Conservation (phyloP, 2,797 vertebrate genomes). For the Aplochiton taeniatus region DNA sequence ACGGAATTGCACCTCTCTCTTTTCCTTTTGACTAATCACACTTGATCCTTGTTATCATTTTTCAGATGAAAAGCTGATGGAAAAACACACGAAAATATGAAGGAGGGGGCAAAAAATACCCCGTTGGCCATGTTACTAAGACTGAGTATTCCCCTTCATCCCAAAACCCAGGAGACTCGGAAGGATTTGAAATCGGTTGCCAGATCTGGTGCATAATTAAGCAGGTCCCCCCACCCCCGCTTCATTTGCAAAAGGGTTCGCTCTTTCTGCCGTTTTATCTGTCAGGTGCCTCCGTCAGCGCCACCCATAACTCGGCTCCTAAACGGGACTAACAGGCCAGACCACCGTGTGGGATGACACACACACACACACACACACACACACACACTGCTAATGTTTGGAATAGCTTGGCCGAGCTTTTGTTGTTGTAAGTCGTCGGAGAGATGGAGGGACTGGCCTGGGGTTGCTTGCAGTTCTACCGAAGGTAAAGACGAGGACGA, state of each 20-base stretch:
- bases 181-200: slow-evolving; percentile 64
- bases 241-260: slow-evolving; percentile 6
- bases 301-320: slow-evolving; percentile 34
- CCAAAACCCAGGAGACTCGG: slow-evolving; percentile 51
- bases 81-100: background rate
- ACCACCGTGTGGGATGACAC: background rate
- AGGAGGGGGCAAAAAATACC: slow-evolving; percentile 19
- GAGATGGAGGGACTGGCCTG: no score
- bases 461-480: no score
- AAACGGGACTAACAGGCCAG: slow-evolving; percentile 7
- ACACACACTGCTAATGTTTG: no score
- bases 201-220: slow-evolving; percentile 74
- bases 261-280: slow-evolving; percentile 38
- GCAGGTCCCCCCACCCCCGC: slow-evolving; percentile 38
- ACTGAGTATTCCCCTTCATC: slow-evolving; percentile 51
- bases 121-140: slow-evolving; percentile 45
- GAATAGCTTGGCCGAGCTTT: no score
- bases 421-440: no score
- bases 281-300: slow-evolving; percentile 36
- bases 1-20: slow-evolving; percentile 13
- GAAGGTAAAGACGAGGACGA: no score
- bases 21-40: slow-evolving; percentile 17
- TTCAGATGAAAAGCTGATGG: slow-evolving; percentile 21
- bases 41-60: slow-evolving; percentile 24
- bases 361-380: no score